These are phyloP conservation scores for Drosophila meridiana DNA, from an alignment of 2,888 invertebrate species.

Conservation along the genomic window DNA sequence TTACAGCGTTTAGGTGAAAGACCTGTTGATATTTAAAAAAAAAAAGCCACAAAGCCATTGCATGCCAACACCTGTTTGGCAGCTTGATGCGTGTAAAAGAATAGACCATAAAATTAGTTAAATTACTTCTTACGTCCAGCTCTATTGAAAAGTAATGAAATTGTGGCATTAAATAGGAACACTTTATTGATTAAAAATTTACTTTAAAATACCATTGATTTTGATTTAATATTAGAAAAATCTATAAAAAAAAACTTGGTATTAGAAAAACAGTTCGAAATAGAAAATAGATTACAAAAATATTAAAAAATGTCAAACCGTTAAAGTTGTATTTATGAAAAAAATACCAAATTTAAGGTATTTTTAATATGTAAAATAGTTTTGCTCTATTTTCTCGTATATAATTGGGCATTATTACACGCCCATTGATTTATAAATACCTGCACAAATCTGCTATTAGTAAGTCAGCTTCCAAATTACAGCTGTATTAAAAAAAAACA, in stretches of 20 bases:
- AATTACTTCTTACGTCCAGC: neutral
- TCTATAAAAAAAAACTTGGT: neutral
- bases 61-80: slow-evolving; percentile 38
- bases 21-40: slow-evolving; percentile 65
- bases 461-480: no score
- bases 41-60: slow-evolving; percentile 22
- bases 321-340: no score
- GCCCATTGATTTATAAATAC: no score
- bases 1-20: slow-evolving; percentile 50
- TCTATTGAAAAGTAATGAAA: neutral
- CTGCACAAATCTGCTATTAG: no score
- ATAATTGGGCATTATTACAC: no score
- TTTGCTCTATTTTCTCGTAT: no score
- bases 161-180: neutral
- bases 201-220: neutral
- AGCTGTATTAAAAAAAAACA: no score
- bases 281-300: neutral
- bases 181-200: neutral
- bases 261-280: neutral
- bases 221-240: neutral
- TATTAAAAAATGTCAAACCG: neutral
- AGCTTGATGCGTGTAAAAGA: slow-evolving; percentile 31
- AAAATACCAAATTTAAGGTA: no score
- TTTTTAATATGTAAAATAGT: no score
- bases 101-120: slow-evolving; percentile 30